phyloP scores from a whole-genome alignment of 2,888 invertebrate species.

The Helleia helle region DNA sequence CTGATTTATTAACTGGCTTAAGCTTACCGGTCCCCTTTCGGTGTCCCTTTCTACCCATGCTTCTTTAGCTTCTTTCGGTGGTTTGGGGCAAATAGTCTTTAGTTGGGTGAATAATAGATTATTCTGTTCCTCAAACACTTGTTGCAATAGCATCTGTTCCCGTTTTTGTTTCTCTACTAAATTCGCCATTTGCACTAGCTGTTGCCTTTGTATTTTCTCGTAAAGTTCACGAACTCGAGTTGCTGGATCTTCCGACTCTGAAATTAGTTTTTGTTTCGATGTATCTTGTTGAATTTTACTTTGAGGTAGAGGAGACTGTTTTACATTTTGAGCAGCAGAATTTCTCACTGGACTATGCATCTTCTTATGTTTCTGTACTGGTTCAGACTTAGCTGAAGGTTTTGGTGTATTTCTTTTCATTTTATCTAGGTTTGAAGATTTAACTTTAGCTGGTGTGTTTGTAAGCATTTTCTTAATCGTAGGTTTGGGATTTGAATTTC shows the following conservation, averaged over 20 bases:
- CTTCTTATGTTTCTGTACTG: constrained; percentile 30
- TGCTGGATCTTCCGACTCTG: constrained; percentile 49
- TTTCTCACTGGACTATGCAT: constrained; percentile 31
- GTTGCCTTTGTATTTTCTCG: constrained; percentile 75
- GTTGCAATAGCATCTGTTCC: constrained; percentile 76
- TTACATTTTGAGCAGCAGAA: constrained; percentile 26
- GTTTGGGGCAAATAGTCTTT: constrained; percentile 55
- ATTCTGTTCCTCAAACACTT: constrained; percentile 79
- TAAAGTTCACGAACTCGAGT: constrained; percentile 52
- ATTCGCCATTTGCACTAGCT: constrained; percentile 76
- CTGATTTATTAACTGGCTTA: constrained; percentile 54
- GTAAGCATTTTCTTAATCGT: constrained; percentile 24
- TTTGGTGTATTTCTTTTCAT: constrained; percentile 29
- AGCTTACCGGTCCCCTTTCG: constrained; percentile 52
- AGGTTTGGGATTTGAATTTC: constrained; percentile 16
- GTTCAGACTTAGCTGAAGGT: constrained; percentile 34
- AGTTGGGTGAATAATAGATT: constrained; percentile 67
- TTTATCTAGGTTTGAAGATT: constrained; percentile 30
- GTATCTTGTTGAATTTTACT: constrained; percentile 20
- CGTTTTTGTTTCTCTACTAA: constrained; percentile 77
- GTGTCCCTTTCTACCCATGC: constrained; percentile 46
- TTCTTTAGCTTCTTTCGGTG: constrained; percentile 44
- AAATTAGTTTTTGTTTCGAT: constrained; percentile 22
- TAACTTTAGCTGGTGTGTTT: constrained; percentile 26
- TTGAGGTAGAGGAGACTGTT: constrained; percentile 23